A percentile compares a stretch with the other conserved stretches of the same genome.
Conservation (phyloP, 2,888 invertebrate genomes). For the Trachelus troglodyta region DNA sequence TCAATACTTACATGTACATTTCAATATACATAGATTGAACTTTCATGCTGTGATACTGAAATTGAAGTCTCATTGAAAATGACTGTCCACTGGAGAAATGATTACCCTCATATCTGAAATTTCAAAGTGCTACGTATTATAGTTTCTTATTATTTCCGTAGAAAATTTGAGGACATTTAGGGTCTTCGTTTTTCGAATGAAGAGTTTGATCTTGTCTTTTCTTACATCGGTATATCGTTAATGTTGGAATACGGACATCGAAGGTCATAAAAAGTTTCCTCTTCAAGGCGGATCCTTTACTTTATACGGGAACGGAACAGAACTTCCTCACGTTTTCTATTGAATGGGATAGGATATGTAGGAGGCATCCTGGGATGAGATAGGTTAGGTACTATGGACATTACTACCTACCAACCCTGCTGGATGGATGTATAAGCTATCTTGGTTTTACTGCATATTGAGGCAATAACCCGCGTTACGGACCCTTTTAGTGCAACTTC, state of each 20-base stretch:
- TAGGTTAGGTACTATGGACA: neutral
- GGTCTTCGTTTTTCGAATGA: neutral
- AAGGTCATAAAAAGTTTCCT: neutral
- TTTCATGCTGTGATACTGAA: neutral
- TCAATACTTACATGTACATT: neutral
- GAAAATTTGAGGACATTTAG: neutral
- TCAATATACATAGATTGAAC: neutral
- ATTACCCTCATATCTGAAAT: neutral
- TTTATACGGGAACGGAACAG: neutral
- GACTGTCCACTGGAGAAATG: neutral
- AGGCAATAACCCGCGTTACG: conserved; percentile 51
- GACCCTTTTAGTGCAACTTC: conserved; percentile 48
- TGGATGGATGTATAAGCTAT: conserved; percentile 36
- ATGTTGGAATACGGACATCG: neutral
- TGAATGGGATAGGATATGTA: neutral
- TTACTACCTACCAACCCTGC: conserved; percentile 3
- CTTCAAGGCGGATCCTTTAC: neutral
- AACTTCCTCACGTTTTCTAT: neutral
- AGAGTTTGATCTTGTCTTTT: neutral
- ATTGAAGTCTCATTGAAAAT: neutral
- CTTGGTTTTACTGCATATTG: conserved; percentile 57
- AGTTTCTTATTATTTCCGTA: neutral
- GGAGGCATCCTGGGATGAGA: neutral
- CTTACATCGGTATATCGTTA: neutral
- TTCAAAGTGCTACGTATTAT: neutral